phyloP scores from a whole-genome alignment of 2,888 invertebrate species.

The Melieria picta region DNA sequence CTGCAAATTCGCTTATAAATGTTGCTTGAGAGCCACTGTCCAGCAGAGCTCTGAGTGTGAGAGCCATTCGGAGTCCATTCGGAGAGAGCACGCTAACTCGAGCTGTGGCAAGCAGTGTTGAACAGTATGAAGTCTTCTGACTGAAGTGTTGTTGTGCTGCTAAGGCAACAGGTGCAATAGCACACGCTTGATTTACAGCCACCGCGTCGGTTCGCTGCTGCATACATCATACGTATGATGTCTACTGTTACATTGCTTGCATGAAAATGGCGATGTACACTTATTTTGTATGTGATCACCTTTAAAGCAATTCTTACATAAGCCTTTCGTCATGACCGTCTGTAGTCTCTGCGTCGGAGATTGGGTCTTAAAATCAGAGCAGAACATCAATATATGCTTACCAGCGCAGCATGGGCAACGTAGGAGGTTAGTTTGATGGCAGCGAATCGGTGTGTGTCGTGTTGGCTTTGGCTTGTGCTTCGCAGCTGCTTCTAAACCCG shows the following conservation, averaged over 20 bases:
- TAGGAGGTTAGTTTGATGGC: conserved; percentile 27
- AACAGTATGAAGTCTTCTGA: background rate
- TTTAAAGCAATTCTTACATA: conserved; percentile 37
- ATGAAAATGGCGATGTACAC: conserved; percentile 25
- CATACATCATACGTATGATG: too few relatives aligned
- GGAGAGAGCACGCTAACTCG: conserved; percentile 23
- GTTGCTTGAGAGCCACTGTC: conserved; percentile 35
- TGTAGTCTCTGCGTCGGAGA: conserved; percentile 20
- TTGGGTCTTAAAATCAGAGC: conserved; percentile 26
- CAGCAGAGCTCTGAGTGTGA: conserved; percentile 28
- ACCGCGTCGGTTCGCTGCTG: conserved; percentile 8
- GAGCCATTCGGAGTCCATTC: conserved; percentile 22
- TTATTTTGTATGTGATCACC: conserved; percentile 14
- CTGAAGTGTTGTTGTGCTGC: background rate
- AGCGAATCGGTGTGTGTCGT: conserved; percentile 11
- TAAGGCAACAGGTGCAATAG: background rate
- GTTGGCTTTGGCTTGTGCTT: background rate
- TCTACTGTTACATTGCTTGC: conserved; percentile 19
- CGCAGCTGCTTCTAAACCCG: conserved; percentile 31
- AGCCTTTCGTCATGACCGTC: conserved; percentile 22
- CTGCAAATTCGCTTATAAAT: conserved; percentile 40
- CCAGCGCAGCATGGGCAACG: conserved; percentile 29
- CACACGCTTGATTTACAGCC: conserved; percentile 7
- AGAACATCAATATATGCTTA: conserved; percentile 33
- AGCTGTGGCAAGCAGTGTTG: conserved; percentile 32